Evolutionary conservation across 1,140 invertebrate species (phyloP).

Genomic region (Polypedilum vanderplanki): DNA sequence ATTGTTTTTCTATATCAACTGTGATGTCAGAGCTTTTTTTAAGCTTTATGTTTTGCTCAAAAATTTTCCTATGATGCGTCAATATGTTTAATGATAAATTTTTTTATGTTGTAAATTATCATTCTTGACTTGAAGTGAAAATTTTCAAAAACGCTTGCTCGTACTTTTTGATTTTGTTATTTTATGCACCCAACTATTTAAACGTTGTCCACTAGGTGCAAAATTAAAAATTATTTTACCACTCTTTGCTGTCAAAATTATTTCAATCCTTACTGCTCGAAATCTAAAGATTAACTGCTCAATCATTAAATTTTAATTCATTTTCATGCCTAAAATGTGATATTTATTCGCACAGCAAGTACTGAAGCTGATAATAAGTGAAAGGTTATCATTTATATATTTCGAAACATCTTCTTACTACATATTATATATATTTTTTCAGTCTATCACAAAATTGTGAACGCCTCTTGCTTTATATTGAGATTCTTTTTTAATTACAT

Average conservation of each 20-base stretch:
- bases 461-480: too few relatives aligned
- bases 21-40: not conserved
- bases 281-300: slow-evolving; percentile 4
- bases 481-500: too few relatives aligned
- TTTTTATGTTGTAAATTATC: slow-evolving; percentile 1
- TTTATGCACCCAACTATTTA: not conserved
- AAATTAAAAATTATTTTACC: too few relatives aligned
- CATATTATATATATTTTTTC: too few relatives aligned
- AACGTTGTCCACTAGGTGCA: not conserved
- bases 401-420: too few relatives aligned
- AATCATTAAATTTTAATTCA: not conserved
- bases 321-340: not conserved
- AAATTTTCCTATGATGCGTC: slow-evolving; percentile 12
- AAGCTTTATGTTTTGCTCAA: not conserved
- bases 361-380: not conserved
- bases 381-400: not conserved
- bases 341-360: slow-evolving; percentile 3
- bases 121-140: not conserved
- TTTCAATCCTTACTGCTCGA: not conserved
- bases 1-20: not conserved
- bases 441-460: too few relatives aligned
- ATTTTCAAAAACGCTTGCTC: not conserved
- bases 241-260: not conserved
- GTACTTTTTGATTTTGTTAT: not conserved
- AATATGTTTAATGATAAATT: slow-evolving; percentile 14